Percentiles rank a stretch among this genome's conserved stretches.
These are phyloP conservation scores for Tuberolachnus salignus DNA, from an alignment of 2,888 invertebrate genomes.

Conservation along the genomic window DNA sequence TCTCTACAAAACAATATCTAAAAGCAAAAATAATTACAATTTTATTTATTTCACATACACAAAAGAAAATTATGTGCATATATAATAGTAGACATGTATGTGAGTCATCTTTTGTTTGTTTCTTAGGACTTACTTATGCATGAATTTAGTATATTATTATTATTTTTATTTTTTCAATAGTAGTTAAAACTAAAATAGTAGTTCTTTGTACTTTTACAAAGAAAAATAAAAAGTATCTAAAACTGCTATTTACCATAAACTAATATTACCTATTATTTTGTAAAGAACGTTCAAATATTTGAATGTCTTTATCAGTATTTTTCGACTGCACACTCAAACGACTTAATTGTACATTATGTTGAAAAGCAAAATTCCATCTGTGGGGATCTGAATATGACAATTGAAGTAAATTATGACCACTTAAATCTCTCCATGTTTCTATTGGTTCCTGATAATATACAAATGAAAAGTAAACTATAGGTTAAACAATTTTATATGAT, in stretches of 20 bases:
- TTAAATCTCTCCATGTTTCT: constrained; percentile 80
- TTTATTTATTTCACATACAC: too few relatives aligned
- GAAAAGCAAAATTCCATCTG: constrained; percentile 66
- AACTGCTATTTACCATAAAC: background rate
- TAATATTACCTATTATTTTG: constrained; percentile 61
- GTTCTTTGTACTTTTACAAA: background rate
- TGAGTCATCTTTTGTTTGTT: too few relatives aligned
- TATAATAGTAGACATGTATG: too few relatives aligned
- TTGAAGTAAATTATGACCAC: constrained; percentile 62
- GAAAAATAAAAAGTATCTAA: background rate
- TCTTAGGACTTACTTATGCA: too few relatives aligned
- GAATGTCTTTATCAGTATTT: constrained; percentile 59
- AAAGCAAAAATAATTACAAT: constrained; percentile 57
- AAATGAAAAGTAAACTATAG: background rate
- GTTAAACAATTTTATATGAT: background rate
- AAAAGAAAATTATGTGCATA: too few relatives aligned
- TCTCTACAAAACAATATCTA: constrained; percentile 65
- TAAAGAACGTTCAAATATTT: constrained; percentile 62
- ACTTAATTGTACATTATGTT: constrained; percentile 66
- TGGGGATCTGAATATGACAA: constrained; percentile 65
- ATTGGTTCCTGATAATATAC: constrained; percentile 73
- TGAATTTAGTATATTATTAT: background rate
- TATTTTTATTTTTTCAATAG: constrained; percentile 2
- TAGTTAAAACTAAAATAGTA: background rate
- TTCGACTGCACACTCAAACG: constrained; percentile 63